Percentiles rank a stretch among this genome's conserved stretches.
phyloP scores from a whole-genome alignment of 2,888 invertebrate species.

The Toxonevra muliebris region DNA sequence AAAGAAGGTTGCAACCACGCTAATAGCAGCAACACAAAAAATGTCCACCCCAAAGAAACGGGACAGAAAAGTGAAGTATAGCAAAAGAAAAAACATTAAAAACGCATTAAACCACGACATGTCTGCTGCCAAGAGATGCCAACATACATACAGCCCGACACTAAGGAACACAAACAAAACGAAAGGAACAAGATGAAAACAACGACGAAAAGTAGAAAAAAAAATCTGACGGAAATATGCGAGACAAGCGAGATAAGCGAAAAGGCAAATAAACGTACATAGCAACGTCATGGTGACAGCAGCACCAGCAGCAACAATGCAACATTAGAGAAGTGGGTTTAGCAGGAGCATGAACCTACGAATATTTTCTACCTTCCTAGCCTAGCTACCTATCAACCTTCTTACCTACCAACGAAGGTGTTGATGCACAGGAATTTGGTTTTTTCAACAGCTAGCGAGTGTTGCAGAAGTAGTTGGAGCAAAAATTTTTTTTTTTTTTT shows the following conservation, averaged over 20 bases:
- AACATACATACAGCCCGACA: neutral
- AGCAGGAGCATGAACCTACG: neutral
- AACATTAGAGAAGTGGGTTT: neutral
- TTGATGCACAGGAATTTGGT: neutral
- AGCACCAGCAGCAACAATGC: neutral
- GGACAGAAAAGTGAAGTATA: conserved; percentile 47
- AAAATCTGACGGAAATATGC: conserved; percentile 53
- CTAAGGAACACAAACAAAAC: neutral
- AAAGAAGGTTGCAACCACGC: neutral
- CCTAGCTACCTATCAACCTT: too few species aligned
- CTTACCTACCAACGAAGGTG: neutral
- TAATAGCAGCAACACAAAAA: neutral
- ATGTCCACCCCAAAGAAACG: neutral
- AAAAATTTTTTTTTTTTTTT: too few species aligned
- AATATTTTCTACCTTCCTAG: neutral
- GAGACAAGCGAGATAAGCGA: conserved; percentile 47
- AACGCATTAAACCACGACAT: conserved; percentile 56
- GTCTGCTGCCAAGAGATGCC: neutral
- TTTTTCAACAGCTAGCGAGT: neutral
- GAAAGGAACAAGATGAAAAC: conserved; percentile 44
- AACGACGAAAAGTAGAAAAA: conserved; percentile 46
- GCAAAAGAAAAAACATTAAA: conserved; percentile 50
- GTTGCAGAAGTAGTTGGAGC: too few species aligned
- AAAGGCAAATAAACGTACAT: conserved; percentile 1
- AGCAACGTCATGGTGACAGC: neutral